Base-by-base conservation (phyloP, 92 coral and sea anemone genomes). In the Siderastrea siderea region DNA sequence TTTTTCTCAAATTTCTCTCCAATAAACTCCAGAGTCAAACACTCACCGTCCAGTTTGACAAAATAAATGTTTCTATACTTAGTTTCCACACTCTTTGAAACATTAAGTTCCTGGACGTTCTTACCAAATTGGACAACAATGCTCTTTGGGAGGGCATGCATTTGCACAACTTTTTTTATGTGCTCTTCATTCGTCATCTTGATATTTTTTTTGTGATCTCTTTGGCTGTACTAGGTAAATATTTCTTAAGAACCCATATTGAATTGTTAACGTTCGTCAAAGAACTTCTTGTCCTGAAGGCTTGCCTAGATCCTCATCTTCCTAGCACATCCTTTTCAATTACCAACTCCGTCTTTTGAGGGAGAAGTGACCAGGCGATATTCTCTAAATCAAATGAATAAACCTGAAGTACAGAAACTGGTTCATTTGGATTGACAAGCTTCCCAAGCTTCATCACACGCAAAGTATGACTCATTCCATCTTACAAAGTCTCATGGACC, bases 1-100 rank as follows among this genome's bases (percentile, higher is more conserved):
- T 84, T 84, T 68, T 90, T 90, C 72, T 80, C 81, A 68, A 91
- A 86, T 50, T 75, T 68, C 44, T 88, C 91, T 16, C 67, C 52
- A 49, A 86, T 84, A 66, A 66, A 91, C 71, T 91, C 94, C 63
- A 91, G 80, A 68, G 94, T 91, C 38, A 86, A 86, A 91, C 46
- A 74, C 69, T 87, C 86, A 80, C 76, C 50, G 72, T 90, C 84
- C 16, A 70, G 66, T 59, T 67, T 75, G 77, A 84, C 90, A 50
- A 80, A 72, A 78, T 50, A 86, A 65, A 85, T 81, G 76, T 80
- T 77, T 62, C 70, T 57, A 71, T 73, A 85, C 73, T 51, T 65
- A 54, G 75, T 51, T 80, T 60, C 90, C 83, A 86, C 70, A 85
- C 53, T 77, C 68, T 77, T 77, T 60, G 89, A 84, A 84, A 84